Percentiles rank a stretch among this genome's conserved stretches.
phyloP scores from a whole-genome alignment of 1,140 invertebrate species.

The Papilio aristodemus region DNA sequence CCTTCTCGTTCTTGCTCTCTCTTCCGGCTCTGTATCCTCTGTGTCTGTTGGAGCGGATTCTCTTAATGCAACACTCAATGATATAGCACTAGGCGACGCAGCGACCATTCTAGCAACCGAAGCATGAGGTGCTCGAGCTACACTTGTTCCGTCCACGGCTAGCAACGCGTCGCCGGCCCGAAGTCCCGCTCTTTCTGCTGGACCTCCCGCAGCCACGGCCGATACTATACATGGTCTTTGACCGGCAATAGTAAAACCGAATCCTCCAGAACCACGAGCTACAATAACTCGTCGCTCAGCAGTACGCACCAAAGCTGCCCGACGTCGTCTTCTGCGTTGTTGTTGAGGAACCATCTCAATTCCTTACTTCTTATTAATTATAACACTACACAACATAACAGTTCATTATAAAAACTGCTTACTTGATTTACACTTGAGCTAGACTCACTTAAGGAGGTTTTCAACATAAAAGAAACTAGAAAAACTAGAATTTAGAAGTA shows the following conservation, averaged over 20 bases:
- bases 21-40: constrained; percentile 71
- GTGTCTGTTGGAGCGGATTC: constrained; percentile 70
- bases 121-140: constrained; percentile 94
- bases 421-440: neutral
- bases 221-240: constrained; percentile 74
- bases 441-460: constrained; percentile 22
- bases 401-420: constrained; percentile 22
- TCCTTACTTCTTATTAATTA: constrained; percentile 35
- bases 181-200: constrained; percentile 86
- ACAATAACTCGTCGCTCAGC: constrained; percentile 91
- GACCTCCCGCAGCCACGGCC: constrained; percentile 64
- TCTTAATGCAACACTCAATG: constrained; percentile 73
- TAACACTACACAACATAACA: constrained; percentile 28
- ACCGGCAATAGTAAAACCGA: constrained; percentile 73
- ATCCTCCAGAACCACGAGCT: constrained; percentile 87
- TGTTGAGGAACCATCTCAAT: constrained; percentile 81
- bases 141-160: constrained; percentile 93
- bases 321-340: constrained; percentile 88
- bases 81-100: constrained; percentile 85
- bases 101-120: constrained; percentile 95
- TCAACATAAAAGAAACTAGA: constrained; percentile 61
- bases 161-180: constrained; percentile 95
- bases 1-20: constrained; percentile 60
- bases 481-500: constrained; percentile 66
- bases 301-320: constrained; percentile 85